These are phyloP conservation scores for Bambusicola thoracicus DNA, from an alignment of 2,113 vertebrate species.

Conservation along the genomic window DNA sequence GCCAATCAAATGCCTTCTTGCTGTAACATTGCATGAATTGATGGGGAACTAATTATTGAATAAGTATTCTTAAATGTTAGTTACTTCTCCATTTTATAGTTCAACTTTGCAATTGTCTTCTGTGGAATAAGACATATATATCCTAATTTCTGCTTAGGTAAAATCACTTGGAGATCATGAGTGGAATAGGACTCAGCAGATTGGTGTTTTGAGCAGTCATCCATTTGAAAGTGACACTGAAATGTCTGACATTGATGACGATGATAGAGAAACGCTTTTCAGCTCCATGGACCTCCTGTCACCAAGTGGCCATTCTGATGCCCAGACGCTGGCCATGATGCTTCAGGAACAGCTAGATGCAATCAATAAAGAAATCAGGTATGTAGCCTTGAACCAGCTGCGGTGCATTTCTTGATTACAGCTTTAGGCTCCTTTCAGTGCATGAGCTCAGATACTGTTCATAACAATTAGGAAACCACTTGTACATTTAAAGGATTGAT, in stretches of 20 bases:
- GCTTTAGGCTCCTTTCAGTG: neutral
- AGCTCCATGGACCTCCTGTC: conserved; percentile 98
- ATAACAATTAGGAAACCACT: neutral
- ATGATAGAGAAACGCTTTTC: conserved; percentile 95
- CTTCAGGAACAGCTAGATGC: conserved; percentile 98
- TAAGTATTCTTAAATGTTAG: neutral
- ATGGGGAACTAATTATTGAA: neutral
- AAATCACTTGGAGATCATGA: conserved; percentile 96
- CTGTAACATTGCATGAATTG: neutral
- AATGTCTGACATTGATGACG: conserved; percentile 98
- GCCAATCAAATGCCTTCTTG: neutral
- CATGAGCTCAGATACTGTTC: neutral
- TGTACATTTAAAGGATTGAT: neutral
- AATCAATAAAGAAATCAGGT: conserved; percentile 99
- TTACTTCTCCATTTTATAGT: neutral
- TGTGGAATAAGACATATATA: neutral
- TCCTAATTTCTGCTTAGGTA: conserved; percentile 78
- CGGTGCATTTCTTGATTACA: neutral
- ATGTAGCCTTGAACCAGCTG: neutral
- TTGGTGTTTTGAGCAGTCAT: conserved; percentile 89
- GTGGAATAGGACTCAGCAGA: conserved; percentile 93
- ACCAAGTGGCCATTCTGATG: conserved; percentile 94
- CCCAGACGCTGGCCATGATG: conserved; percentile 99
- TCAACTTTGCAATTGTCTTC: neutral
- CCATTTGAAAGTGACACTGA: conserved; percentile 97